A percentile compares a stretch with the other conserved stretches of the same genome.
Evolutionary conservation across 64 coral and sea anemone species (phyloP).

Genomic region (Porites lutea): DNA sequence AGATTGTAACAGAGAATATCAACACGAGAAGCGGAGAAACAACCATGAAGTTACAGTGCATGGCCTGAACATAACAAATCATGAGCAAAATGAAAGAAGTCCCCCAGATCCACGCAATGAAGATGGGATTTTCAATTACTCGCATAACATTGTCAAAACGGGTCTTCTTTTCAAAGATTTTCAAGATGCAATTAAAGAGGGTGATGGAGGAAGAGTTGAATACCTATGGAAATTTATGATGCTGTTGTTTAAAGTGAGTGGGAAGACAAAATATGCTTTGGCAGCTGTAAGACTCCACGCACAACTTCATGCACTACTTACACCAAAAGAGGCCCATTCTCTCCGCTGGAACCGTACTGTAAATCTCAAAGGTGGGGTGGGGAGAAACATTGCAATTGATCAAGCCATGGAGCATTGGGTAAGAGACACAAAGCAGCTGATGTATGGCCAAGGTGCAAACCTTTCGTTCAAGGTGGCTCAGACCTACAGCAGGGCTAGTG

Average conservation of each 20-base stretch:
- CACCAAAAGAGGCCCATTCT: too few relatives aligned
- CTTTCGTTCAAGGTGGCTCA: background rate
- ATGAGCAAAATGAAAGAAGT: background rate
- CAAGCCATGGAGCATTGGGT: slow-evolving; percentile 42
- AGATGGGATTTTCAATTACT: slow-evolving; percentile 67
- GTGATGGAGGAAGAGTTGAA: slow-evolving; percentile 45
- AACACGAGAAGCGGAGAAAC: background rate
- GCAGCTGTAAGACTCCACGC: slow-evolving; percentile 50
- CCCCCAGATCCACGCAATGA: slow-evolving; percentile 20
- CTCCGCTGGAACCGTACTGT: background rate
- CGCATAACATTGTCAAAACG: slow-evolving; percentile 10
- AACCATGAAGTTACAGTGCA: slow-evolving; percentile 30
- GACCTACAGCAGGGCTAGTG: slow-evolving; percentile 18
- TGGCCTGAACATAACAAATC: background rate
- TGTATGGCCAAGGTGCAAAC: slow-evolving; percentile 42
- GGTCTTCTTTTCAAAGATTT: slow-evolving; percentile 60
- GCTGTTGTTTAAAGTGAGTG: slow-evolving; percentile 47
- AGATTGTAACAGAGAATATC: background rate
- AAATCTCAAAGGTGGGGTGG: slow-evolving; percentile 36
- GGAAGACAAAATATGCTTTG: slow-evolving; percentile 70
- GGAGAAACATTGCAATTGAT: slow-evolving; percentile 48
- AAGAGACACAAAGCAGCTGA: slow-evolving; percentile 27
- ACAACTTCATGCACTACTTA: slow-evolving; percentile 8
- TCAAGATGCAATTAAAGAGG: slow-evolving; percentile 68
- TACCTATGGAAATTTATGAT: slow-evolving; percentile 63